Percentiles rank a stretch among this genome's conserved stretches.
phyloP scores from a whole-genome alignment of 1,140 invertebrate species.

The Mercenaria mercenaria region DNA sequence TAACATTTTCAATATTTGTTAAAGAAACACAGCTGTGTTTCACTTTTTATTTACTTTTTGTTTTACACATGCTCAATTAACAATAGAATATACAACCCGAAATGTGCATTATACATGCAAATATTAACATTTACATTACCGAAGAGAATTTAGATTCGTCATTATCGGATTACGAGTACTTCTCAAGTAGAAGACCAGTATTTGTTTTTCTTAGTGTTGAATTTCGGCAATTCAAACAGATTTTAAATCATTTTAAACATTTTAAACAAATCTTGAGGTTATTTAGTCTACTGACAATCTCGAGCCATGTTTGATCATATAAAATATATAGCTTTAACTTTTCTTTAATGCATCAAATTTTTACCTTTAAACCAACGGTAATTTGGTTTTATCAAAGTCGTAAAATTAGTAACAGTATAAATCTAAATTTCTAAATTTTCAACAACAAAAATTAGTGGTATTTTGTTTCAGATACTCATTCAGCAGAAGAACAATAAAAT shows the following conservation, averaged over 20 bases:
- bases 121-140: constrained; percentile 28
- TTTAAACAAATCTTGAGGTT: constrained; percentile 17
- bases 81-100: not conserved
- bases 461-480: too few species aligned
- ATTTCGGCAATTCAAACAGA: constrained; percentile 26
- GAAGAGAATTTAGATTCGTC: not conserved
- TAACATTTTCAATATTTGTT: too few species aligned
- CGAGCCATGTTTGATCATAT: not conserved
- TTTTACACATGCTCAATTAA: not conserved
- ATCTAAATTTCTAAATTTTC: not conserved
- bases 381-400: not conserved
- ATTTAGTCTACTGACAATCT: not conserved
- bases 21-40: not conserved
- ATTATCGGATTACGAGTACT: constrained; percentile 19
- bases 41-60: not conserved
- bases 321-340: not conserved
- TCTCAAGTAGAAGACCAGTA: constrained; percentile 16
- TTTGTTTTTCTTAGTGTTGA: constrained; percentile 64
- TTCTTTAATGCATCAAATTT: not conserved
- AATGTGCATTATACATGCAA: not conserved
- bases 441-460: too few species aligned
- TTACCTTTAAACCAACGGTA: not conserved
- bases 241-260: constrained; percentile 36
- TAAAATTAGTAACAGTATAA: not conserved
- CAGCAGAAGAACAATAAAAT: too few species aligned